Percentiles rank a stretch among this genome's conserved stretches.
Conservation (phyloP, 1,140 invertebrate genomes). For the Cephus cinctus region DNA sequence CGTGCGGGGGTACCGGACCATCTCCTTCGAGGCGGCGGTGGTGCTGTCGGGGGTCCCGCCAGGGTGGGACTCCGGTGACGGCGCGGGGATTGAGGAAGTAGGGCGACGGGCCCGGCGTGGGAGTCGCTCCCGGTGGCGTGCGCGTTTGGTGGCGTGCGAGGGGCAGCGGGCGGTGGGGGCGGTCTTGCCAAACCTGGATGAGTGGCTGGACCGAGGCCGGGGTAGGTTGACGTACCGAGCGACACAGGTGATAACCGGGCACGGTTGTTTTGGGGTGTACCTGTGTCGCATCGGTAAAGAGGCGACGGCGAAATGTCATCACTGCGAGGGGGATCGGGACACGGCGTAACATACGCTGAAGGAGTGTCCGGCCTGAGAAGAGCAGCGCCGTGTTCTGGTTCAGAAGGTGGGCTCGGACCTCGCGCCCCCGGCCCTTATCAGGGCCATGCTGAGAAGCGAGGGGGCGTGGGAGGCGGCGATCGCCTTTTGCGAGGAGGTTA, state of each 20-base stretch:
- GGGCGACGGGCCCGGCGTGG: neutral
- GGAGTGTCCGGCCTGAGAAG: conserved; percentile 15
- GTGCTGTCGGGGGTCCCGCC: conserved; percentile 22
- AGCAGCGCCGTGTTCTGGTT: conserved; percentile 2
- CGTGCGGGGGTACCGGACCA: conserved; percentile 27
- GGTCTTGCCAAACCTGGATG: neutral
- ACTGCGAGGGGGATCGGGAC: conserved; percentile 1
- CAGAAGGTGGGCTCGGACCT: no score
- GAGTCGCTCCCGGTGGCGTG: neutral
- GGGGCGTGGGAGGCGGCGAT: no score
- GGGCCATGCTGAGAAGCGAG: no score
- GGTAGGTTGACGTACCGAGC: neutral
- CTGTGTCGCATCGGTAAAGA: conserved; percentile 7
- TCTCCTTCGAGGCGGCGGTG: conserved; percentile 19
- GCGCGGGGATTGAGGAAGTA: neutral
- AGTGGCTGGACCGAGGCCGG: neutral
- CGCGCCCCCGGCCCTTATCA: no score
- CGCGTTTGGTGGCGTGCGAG: neutral
- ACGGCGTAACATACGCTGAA: neutral
- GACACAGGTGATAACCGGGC: conserved; percentile 13
- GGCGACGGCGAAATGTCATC: conserved; percentile 1
- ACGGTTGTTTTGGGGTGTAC: conserved; percentile 37
- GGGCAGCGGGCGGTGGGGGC: neutral
- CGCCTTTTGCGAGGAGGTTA: no score
- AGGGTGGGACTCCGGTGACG: neutral